These are phyloP conservation scores for Zapus hudsonius DNA, from an alignment of 2,113 vertebrate genomes.

Conservation along the genomic window DNA sequence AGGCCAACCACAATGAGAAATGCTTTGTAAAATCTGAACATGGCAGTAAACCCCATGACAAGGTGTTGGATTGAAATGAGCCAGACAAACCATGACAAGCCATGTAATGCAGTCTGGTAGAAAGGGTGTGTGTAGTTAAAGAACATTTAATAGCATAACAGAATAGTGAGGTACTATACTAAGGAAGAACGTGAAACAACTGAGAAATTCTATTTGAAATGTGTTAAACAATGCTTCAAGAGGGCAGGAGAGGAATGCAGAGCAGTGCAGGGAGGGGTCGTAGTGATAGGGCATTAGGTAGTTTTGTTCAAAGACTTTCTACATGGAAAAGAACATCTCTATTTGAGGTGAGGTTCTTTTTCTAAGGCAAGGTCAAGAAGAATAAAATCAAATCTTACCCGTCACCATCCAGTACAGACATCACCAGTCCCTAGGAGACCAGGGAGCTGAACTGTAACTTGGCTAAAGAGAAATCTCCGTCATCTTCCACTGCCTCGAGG, in stretches of 20 bases:
- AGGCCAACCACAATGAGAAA: neutral
- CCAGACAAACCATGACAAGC: neutral
- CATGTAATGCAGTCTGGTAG: neutral
- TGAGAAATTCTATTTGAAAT: neutral
- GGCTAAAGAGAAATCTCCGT: constrained; percentile 60
- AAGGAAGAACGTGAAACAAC: neutral
- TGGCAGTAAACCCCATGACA: neutral
- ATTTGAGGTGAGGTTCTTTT: neutral
- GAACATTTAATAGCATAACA: neutral
- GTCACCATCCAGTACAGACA: neutral
- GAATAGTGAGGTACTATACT: neutral
- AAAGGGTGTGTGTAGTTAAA: neutral
- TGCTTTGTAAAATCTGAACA: neutral
- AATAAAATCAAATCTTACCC: constrained; percentile 51
- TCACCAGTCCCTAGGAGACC: constrained; percentile 41
- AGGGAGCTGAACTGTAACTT: neutral
- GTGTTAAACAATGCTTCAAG: neutral
- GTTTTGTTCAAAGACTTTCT: constrained; percentile 30
- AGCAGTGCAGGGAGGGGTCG: rapidly evolving
- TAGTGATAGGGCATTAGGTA: neutral
- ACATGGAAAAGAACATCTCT: constrained; percentile 39
- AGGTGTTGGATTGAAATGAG: neutral
- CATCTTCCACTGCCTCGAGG: constrained; percentile 45
- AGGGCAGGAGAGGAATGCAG: neutral
- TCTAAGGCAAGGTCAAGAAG: constrained; percentile 37